Conservation (phyloP, 2,888 invertebrate genomes). For the Aethes cnicana region DNA sequence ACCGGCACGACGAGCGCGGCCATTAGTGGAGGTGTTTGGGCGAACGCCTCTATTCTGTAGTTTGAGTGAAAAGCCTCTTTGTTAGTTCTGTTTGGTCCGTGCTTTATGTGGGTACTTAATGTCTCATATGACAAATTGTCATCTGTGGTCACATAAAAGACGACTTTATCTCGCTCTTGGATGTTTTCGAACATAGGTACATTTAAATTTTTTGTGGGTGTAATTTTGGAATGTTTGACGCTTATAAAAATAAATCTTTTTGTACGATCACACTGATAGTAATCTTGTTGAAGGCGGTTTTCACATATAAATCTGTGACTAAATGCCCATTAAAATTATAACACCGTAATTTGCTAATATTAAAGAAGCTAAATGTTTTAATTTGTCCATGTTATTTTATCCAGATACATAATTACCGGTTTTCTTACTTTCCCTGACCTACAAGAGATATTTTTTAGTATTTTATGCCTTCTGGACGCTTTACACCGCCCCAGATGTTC, state of each 20-base stretch:
- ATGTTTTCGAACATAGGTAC: conserved; percentile 37
- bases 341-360: no score
- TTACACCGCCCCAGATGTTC: no score
- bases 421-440: no score
- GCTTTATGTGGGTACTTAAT: conserved; percentile 77
- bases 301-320: background rate
- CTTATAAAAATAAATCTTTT: conserved; percentile 24
- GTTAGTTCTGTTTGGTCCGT: conserved; percentile 76
- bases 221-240: conserved; percentile 35
- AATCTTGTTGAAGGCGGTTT: conserved; percentile 5
- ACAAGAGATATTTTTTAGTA: no score
- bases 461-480: no score
- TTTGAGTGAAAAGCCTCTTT: conserved; percentile 77
- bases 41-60: conserved; percentile 78
- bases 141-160: conserved; percentile 60
- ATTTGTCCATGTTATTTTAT: no score
- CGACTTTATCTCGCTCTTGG: conserved; percentile 51
- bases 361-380: no score
- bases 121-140: conserved; percentile 75
- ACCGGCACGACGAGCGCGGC: conserved; percentile 68
- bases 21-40: conserved; percentile 81
- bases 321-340: no score
- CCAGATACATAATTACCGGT: no score
- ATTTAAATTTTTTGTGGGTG: conserved; percentile 38
- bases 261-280: conserved; percentile 7